These are phyloP conservation scores for Lethenteron reissneri DNA, from an alignment of 2,113 vertebrate genomes.

Conservation along the genomic window DNA sequence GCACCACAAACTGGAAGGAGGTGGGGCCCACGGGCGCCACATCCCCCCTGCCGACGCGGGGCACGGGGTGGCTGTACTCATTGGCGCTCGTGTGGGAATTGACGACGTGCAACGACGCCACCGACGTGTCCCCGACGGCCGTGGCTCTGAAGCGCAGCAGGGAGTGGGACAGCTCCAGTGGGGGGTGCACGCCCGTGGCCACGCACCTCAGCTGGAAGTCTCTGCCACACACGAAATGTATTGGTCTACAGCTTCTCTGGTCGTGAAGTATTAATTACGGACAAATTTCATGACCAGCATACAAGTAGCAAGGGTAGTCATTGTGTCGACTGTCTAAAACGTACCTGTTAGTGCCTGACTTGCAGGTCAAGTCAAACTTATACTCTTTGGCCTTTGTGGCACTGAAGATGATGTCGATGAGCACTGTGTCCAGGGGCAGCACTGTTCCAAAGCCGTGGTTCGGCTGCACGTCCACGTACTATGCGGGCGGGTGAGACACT, in stretches of 20 bases:
- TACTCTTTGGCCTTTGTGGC: constrained; percentile 35
- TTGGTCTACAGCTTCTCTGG: background rate
- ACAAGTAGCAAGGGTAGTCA: too few relatives aligned
- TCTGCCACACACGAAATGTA: constrained; percentile 20
- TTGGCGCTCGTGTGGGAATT: constrained; percentile 22
- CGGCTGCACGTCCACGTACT: constrained; percentile 66
- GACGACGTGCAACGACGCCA: constrained; percentile 29
- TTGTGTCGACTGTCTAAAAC: background rate
- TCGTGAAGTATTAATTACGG: background rate
- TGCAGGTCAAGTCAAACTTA: constrained; percentile 52
- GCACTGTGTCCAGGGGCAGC: constrained; percentile 48
- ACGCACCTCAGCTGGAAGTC: constrained; percentile 47
- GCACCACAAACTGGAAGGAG: constrained; percentile 40
- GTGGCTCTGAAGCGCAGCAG: constrained; percentile 54
- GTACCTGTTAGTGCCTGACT: constrained; percentile 51
- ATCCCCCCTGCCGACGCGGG: constrained; percentile 16
- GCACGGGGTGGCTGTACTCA: constrained; percentile 15
- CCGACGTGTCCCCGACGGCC: constrained; percentile 28
- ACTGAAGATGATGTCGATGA: constrained; percentile 51
- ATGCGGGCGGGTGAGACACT: background rate
- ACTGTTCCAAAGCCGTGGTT: constrained; percentile 52
- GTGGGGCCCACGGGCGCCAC: constrained; percentile 21
- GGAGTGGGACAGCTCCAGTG: constrained; percentile 52
- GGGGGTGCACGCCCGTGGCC: constrained; percentile 41
- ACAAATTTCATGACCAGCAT: too few relatives aligned